Evolutionary conservation across 2,888 invertebrate genomes (phyloP), one percentile per base, ranked within the genome.

Genomic region (Aspidiotus rigidus): DNA sequence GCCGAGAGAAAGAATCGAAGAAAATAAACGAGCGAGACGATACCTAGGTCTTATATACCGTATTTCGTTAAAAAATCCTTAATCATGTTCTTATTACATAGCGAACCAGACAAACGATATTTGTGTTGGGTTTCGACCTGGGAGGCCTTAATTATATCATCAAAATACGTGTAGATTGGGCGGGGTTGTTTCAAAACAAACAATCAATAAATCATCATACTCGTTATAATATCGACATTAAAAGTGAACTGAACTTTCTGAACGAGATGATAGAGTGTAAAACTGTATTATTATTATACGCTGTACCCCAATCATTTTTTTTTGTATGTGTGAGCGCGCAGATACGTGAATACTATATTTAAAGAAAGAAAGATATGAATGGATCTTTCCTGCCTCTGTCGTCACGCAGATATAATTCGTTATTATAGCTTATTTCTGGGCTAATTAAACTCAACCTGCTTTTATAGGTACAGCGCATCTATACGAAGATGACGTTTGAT

Each of bases 141-240:
- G 75, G 76, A 76, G 75, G 75, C 62, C 62, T 71, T 71, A 70
- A 70, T 69, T 72, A 71, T 71, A 71, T 70, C 71, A 71, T 71
- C 71, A 72, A 71, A 70, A 70, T 71, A 71, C 70, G 69, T 64
- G 70, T 69, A 66, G 71, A 72, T 69, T 71, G 71, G 72, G 72
- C 71, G 72, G 69, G 71, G 63, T 44, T 42, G 13, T 67, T 67
- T 67, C 53, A 67, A 67, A 67, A 67, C 67, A 67, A 67, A 67
- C 67, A 67, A 67, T 67, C 67, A 67, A 67, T 67, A 67, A 67
- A 67, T 67, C 67, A 67, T 67, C 67, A 60, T 59, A 67, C 67
- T 67, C 60, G 67, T 67, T 67, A 67, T 67, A 67, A 67, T 67
- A 67, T 67, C 67, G 67, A 67, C 59, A 60, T 67, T 66, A 67